These are phyloP conservation scores for Aphrophora alni DNA, from an alignment of 2,888 invertebrate species.

Conservation along the genomic window DNA sequence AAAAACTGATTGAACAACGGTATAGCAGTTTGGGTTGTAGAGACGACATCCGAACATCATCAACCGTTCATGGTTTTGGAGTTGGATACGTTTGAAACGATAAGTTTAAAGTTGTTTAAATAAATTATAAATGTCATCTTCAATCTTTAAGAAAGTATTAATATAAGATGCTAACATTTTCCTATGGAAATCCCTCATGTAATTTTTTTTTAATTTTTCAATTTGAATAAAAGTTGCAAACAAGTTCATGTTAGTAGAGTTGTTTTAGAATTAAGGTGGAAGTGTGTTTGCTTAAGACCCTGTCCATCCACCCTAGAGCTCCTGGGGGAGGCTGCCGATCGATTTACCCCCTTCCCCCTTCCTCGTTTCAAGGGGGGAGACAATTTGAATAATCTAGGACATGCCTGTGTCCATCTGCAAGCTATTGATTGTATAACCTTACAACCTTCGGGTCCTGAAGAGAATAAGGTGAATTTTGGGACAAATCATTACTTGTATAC, in stretches of 20 bases:
- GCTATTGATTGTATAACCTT: conserved; percentile 24
- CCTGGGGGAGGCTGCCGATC: conserved; percentile 29
- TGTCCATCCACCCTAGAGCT: conserved; percentile 30
- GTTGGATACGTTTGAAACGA: no score
- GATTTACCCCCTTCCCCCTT: conserved; percentile 32
- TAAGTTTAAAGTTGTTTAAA: no score
- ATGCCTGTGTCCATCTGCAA: conserved; percentile 39
- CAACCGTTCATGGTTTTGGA: no score
- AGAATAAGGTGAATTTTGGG: not conserved
- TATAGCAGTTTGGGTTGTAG: no score
- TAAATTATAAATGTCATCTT: no score
- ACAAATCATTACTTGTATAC: not conserved
- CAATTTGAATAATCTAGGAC: conserved; percentile 40
- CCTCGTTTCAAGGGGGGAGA: conserved; percentile 27
- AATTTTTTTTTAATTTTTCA: no score
- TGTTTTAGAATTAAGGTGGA: conserved; percentile 32
- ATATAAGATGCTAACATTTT: no score
- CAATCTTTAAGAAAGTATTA: no score
- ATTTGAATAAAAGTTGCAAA: not conserved
- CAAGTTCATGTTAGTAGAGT: not conserved
- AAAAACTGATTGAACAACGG: no score
- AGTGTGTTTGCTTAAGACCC: conserved; percentile 36
- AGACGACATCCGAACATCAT: no score
- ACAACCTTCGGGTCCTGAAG: not conserved
- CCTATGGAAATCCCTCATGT: no score